Conservation (phyloP, 2,797 vertebrate genomes). For the Cyprinella venusta region DNA sequence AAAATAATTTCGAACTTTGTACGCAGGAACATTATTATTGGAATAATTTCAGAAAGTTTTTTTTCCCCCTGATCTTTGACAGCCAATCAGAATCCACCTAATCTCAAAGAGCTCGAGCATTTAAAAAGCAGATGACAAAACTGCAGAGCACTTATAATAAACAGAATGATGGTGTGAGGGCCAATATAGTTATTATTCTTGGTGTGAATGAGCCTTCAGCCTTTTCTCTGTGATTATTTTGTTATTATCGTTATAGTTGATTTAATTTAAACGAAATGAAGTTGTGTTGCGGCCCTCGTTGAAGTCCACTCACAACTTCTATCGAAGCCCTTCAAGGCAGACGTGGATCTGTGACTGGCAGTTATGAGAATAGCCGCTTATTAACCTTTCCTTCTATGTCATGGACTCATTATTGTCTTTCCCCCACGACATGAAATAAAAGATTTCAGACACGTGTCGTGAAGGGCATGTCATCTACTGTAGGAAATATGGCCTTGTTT, state of each 20-base stretch:
- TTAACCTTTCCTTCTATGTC: not conserved
- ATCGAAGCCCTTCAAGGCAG: not conserved
- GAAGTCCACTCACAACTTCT: not conserved
- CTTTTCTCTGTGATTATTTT: not conserved
- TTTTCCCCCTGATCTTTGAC: not conserved
- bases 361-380: not conserved
- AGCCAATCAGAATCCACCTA: not conserved
- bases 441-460: not conserved
- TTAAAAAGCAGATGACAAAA: not conserved
- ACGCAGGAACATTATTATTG: not conserved
- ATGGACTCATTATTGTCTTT: not conserved
- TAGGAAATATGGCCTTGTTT: not conserved
- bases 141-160: not conserved
- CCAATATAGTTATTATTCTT: not conserved
- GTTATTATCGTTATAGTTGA: not conserved
- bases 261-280: not conserved
- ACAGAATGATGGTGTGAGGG: not conserved
- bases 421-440: constrained; percentile 1
- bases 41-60: not conserved
- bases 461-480: not conserved
- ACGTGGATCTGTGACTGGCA: not conserved
- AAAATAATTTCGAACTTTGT: not conserved
- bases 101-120: not conserved
- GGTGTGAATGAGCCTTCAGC: not conserved
- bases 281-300: not conserved